phyloP scores from a whole-genome alignment of 2,797 vertebrate species.

The Tapirus indicus region DNA sequence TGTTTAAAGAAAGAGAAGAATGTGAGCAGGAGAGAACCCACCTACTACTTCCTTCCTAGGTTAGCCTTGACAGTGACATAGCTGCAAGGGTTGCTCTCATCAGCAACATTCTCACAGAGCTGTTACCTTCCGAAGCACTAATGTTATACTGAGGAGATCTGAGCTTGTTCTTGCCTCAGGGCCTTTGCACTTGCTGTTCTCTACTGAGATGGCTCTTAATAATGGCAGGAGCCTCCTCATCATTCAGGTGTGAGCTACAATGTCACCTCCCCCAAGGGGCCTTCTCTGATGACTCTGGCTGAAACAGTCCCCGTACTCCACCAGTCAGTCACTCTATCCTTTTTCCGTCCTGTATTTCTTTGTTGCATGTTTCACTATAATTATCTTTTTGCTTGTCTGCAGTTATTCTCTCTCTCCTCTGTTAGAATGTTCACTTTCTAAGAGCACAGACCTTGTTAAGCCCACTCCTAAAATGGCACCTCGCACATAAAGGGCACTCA shows the following conservation, averaged over 20 bases:
- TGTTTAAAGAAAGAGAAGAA: slow-evolving; percentile 28
- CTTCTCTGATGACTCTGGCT: not conserved
- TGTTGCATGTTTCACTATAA: not conserved
- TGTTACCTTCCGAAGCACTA: not conserved
- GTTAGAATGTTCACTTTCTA: not conserved
- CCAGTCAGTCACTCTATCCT: not conserved
- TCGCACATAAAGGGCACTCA: not conserved
- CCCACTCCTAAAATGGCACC: slow-evolving; percentile 54
- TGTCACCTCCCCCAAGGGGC: not conserved
- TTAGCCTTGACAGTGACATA: slow-evolving; percentile 1
- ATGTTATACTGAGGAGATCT: not conserved
- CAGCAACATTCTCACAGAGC: not conserved
- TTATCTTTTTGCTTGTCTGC: slow-evolving; percentile 14
- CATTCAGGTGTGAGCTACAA: not conserved
- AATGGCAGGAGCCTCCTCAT: slow-evolving; percentile 10
- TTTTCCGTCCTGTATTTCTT: not conserved
- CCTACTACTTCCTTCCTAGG: slow-evolving; percentile 34
- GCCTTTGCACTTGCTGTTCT: slow-evolving; percentile 28
- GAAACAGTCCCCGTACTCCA: not conserved
- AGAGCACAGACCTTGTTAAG: slow-evolving; percentile 22
- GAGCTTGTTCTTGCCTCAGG: slow-evolving; percentile 12
- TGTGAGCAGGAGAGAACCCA: slow-evolving; percentile 11
- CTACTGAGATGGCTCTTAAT: not conserved
- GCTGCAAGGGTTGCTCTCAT: not conserved
- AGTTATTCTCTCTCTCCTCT: slow-evolving; percentile 14